Conservation (phyloP, 2,888 invertebrate genomes). For the Eilema depressum region DNA sequence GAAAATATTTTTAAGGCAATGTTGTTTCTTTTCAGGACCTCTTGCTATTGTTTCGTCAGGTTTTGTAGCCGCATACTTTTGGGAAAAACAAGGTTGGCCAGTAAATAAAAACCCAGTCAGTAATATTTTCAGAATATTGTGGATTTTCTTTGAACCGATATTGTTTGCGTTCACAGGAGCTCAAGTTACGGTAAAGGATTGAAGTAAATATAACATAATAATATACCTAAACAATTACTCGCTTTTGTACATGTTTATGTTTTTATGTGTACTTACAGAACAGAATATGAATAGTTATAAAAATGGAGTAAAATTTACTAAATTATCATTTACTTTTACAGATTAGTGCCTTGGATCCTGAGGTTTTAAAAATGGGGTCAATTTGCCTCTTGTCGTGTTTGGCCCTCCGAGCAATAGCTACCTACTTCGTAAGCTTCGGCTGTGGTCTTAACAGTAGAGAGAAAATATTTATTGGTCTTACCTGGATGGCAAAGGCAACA, state of each 20-base stretch:
- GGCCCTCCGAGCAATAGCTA: conserved; percentile 86
- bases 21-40: conserved; percentile 81
- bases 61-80: conserved; percentile 90
- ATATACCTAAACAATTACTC: not conserved
- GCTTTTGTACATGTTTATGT: not conserved
- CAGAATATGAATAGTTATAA: not conserved
- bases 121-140: conserved; percentile 92
- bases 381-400: conserved; percentile 88
- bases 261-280: not conserved
- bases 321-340: conserved; percentile 46
- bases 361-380: conserved; percentile 88
- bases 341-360: conserved; percentile 87
- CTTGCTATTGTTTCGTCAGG: conserved; percentile 91
- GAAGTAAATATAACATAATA: not conserved
- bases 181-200: conserved; percentile 89
- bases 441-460: conserved; percentile 92
- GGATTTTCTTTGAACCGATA: conserved; percentile 96
- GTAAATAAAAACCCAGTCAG: conserved; percentile 92
- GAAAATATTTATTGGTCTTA: conserved; percentile 92
- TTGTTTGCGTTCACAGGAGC: conserved; percentile 95
- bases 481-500: conserved; percentile 96
- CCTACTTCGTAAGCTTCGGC: conserved; percentile 89
- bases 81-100: conserved; percentile 92
- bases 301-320: not conserved
- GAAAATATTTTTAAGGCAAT: not conserved